Percentiles rank a stretch among this genome's conserved stretches.
These are phyloP conservation scores for Chelonus insularis DNA, from an alignment of 1,140 invertebrate genomes.

Conservation along the genomic window DNA sequence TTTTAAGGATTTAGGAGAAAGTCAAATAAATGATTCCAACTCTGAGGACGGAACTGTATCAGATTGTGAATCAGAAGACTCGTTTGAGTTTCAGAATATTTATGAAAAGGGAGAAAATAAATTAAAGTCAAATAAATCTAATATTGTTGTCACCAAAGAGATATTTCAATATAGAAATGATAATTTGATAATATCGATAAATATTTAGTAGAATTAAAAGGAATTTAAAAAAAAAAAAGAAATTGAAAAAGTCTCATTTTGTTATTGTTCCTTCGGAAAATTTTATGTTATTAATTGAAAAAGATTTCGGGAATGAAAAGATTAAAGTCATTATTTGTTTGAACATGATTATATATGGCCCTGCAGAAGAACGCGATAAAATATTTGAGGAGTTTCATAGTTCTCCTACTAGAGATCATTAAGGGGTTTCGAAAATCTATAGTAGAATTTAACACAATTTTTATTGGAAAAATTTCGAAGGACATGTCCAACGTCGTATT, in stretches of 20 bases:
- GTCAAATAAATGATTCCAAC: neutral
- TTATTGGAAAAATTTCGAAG: neutral
- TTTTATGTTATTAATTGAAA: neutral
- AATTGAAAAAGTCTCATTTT: neutral
- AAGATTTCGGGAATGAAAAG: neutral
- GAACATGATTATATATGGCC: neutral
- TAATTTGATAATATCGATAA: neutral
- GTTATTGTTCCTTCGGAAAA: neutral
- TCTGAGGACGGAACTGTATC: neutral
- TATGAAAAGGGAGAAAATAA: neutral
- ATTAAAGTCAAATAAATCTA: neutral
- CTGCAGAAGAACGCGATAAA: neutral
- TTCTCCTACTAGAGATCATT: neutral
- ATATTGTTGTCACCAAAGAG: constrained; percentile 1
- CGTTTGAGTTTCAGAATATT: neutral
- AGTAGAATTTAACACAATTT: neutral
- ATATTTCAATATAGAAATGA: constrained; percentile 13
- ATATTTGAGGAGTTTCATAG: neutral
- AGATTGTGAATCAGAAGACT: neutral
- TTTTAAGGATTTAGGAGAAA: neutral
- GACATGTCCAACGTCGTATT: neutral
- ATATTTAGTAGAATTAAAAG: neutral
- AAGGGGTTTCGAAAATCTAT: neutral
- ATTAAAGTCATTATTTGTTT: neutral
- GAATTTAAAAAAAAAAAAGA: neutral